phyloP scores from a whole-genome alignment of 2,797 vertebrate genomes.

The Rhinophrynus dorsalis region DNA sequence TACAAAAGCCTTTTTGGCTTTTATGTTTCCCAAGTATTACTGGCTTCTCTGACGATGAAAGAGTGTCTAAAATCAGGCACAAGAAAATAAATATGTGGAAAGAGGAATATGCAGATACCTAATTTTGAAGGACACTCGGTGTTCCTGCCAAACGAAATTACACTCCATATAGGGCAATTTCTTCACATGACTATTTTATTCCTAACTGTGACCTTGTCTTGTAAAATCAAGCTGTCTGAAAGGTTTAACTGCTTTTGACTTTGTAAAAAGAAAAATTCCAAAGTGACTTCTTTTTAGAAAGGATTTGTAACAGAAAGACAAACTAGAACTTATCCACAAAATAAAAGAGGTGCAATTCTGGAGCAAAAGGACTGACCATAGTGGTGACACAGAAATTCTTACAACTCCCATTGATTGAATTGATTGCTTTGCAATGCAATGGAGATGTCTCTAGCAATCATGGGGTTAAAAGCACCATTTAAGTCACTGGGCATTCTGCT shows the following conservation, averaged over 20 bases:
- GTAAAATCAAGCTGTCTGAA: constrained; percentile 36
- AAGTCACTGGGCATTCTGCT: no score
- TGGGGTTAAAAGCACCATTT: no score
- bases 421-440: no score
- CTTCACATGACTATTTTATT: constrained; percentile 34
- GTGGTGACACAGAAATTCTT: no score
- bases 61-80: neutral
- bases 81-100: constrained; percentile 33
- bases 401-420: no score
- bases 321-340: no score
- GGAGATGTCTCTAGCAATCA: no score
- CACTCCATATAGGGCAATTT: constrained; percentile 42
- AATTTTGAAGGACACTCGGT: constrained; percentile 33
- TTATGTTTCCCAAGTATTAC: neutral
- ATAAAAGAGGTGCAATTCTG: no score
- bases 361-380: no score
- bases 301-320: neutral
- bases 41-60: neutral
- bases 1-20: no score
- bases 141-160: constrained; percentile 34
- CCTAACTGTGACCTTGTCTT: constrained; percentile 40
- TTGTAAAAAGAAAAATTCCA: neutral
- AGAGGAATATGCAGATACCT: constrained; percentile 31
- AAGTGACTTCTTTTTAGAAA: neutral
- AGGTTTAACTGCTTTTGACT: constrained; percentile 34